phyloP scores from a whole-genome alignment of 1,140 invertebrate species.

The Philotrypesis tridentata region DNA sequence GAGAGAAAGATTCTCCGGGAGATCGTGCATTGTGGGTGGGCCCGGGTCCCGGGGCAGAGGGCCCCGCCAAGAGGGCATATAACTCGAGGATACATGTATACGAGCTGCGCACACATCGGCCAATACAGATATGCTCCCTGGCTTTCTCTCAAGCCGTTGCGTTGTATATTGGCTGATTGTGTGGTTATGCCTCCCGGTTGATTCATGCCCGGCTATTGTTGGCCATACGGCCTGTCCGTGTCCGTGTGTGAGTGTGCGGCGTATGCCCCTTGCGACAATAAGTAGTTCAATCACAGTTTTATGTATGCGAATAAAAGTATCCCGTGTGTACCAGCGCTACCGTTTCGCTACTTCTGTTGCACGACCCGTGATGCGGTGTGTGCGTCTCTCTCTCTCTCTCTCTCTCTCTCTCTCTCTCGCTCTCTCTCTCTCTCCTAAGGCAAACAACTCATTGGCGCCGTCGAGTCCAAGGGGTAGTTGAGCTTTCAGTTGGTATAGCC shows the following conservation, averaged over 20 bases:
- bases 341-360: no score
- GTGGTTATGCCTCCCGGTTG: not conserved
- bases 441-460: slow-evolving; percentile 9
- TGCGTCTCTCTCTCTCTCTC: no score
- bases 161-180: slow-evolving; percentile 2
- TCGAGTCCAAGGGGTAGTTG: not conserved
- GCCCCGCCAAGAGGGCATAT: slow-evolving; percentile 58
- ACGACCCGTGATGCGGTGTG: no score
- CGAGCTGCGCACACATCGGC: not conserved
- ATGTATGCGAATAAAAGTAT: no score
- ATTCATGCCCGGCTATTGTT: not conserved
- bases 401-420: no score
- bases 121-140: not conserved
- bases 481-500: not conserved
- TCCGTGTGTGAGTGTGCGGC: no score
- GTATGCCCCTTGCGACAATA: no score
- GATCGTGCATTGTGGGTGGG: slow-evolving; percentile 74
- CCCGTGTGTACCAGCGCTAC: not conserved
- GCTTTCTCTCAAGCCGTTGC: not conserved
- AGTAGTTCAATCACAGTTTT: not conserved
- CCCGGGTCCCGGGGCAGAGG: slow-evolving; percentile 58
- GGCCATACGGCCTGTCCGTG: not conserved
- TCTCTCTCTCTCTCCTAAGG: not conserved
- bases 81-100: not conserved
- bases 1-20: slow-evolving; percentile 53